Conservation (phyloP, 2,113 vertebrate species). For the Chrysemys picta region DNA sequence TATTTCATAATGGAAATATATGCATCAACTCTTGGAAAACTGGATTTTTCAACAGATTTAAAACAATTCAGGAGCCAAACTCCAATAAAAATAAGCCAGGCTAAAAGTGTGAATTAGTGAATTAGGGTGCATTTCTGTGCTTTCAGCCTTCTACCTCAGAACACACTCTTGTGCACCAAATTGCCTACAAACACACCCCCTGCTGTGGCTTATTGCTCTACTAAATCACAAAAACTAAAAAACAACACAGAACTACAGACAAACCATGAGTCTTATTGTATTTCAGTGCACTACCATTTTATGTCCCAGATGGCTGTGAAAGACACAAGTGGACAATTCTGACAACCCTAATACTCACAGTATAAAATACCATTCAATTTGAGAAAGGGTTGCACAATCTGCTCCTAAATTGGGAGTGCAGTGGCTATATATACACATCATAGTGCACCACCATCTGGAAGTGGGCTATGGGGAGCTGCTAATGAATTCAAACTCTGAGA, state of each 20-base stretch:
- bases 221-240: not conserved
- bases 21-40: not conserved
- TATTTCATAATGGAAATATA: accelerated
- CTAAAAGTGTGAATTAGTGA: not conserved
- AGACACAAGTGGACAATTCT: not conserved
- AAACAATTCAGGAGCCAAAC: not conserved
- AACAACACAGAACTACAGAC: not conserved
- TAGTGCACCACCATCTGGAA: not conserved
- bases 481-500: not conserved
- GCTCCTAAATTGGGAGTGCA: not conserved
- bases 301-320: not conserved
- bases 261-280: not conserved
- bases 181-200: not conserved
- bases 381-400: not conserved
- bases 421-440: not conserved
- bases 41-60: not conserved
- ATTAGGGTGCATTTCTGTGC: not conserved
- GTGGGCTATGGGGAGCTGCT: not conserved
- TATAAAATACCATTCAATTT: not conserved
- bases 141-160: not conserved
- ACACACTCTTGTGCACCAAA: not conserved
- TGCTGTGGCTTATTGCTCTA: not conserved
- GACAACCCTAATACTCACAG: not conserved
- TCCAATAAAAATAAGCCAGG: not conserved
- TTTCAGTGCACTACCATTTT: not conserved